Base-by-base conservation (phyloP, 2,113 vertebrate genomes). In the Falcunculus frontatus region DNA sequence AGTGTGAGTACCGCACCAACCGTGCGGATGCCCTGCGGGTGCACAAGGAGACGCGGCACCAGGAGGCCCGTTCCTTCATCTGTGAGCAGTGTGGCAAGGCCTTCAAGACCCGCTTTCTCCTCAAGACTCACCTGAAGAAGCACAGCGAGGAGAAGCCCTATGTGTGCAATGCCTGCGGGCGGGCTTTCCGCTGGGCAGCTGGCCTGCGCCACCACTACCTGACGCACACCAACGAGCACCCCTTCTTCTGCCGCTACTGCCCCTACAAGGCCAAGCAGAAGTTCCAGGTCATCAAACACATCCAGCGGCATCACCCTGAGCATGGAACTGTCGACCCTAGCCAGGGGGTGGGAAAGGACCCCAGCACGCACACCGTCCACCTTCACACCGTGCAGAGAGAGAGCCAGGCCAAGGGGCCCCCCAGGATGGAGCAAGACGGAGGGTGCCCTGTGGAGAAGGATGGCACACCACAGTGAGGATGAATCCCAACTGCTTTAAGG, bases 1-100 rank as follows among this genome's bases (percentile, higher is more conserved):
- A 99, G 93, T 99, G 99, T 0, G 98, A 99, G 33, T 99, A 99
- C 96, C 94, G 99, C 78, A 99, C 99, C 55, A 99, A 99, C 98
- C 97, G 99, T 8, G 98, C 99, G 0, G 99, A 99, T 0, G 99
- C 99, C 2, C 98, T 99, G 30, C 99, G 99, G 1, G 98, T 99
- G 35, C 99, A 99, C 96, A 97, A 97, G 26, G 98, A 99, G 94
- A 99, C 99, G 0, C 98, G 98, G 46, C 99, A 99, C 92, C 98
- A 98, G 8, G 99, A 99, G 10, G 87, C 95, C 8, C 99, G 99
- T 39, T 98, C 99, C 82, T 99, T 98, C 89, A 98, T 99, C 97
- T 99, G 99, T 2, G 99, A 99, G 90, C 99, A 99, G 93, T 99
- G 99, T 0, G 99, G 99, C 96, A 99, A 99, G 94, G 98, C 98